Evolutionary conservation across 2,888 invertebrate genomes (phyloP).

Genomic region (Eupithecia exiguata): DNA sequence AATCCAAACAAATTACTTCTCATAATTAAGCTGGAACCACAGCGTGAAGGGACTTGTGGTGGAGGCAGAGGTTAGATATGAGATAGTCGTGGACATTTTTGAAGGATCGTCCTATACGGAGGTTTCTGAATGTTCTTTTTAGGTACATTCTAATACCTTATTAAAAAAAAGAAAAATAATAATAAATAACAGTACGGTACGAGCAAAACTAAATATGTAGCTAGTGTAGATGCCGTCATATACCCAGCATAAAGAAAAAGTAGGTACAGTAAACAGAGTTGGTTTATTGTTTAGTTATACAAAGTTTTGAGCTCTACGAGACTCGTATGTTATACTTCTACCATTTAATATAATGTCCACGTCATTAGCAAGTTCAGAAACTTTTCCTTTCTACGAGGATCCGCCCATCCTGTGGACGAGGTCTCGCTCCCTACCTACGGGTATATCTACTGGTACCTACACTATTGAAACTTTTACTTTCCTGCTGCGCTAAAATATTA

Average conservation of each 20-base stretch:
- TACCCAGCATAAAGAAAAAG: background rate
- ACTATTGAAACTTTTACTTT: slow-evolving; percentile 71
- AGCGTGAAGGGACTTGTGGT: slow-evolving; percentile 38
- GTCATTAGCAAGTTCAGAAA: slow-evolving; percentile 17
- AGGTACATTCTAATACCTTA: background rate
- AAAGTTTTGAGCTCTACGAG: background rate
- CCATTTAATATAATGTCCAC: background rate
- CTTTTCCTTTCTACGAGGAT: slow-evolving; percentile 34
- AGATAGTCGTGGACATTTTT: background rate
- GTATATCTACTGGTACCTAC: slow-evolving; percentile 13
- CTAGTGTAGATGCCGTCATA: background rate
- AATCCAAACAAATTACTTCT: slow-evolving; percentile 48
- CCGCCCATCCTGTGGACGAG: slow-evolving; percentile 13
- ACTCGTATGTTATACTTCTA: background rate
- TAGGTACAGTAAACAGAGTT: background rate
- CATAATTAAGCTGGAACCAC: slow-evolving; percentile 47
- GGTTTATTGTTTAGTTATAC: background rate
- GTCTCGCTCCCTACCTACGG: no score
- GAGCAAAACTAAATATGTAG: background rate
- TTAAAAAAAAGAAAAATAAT: no score
- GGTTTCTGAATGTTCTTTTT: background rate
- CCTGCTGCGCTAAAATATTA: slow-evolving; percentile 77
- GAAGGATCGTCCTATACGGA: background rate
- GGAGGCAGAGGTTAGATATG: background rate
- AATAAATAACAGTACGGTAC: background rate